Conservation (phyloP, 2,797 vertebrate genomes). For the Varecia variegata region DNA sequence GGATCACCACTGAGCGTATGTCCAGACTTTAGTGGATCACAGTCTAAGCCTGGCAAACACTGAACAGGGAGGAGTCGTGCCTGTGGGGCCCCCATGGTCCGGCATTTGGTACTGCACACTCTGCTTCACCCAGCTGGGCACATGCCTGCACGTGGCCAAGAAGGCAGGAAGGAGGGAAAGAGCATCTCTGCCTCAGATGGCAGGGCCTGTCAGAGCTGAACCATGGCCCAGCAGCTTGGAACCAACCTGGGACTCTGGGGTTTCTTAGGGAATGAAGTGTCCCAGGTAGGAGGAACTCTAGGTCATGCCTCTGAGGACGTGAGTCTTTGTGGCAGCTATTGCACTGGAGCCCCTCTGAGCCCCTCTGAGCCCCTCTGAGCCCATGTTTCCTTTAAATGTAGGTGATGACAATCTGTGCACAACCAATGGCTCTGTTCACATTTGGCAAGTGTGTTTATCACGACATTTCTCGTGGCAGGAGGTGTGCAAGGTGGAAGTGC, state of each 20-base stretch:
- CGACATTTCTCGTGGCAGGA: accelerated
- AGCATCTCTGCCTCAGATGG: not conserved
- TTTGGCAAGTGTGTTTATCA: not conserved
- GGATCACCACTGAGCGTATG: not conserved
- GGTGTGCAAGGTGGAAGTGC: not conserved
- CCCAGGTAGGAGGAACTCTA: not conserved
- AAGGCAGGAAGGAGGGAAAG: not conserved
- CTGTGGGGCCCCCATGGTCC: not conserved
- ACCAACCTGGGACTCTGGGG: no score
- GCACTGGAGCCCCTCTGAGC: accelerated
- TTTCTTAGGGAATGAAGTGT: not conserved
- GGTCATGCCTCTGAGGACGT: not conserved
- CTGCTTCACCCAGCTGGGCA: accelerated
- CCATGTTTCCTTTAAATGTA: not conserved
- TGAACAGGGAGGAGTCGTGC: not conserved
- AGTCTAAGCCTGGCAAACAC: not conserved
- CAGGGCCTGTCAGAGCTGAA: not conserved
- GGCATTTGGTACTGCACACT: accelerated
- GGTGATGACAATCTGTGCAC: not conserved
- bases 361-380: not conserved
- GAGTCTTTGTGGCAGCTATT: not conserved
- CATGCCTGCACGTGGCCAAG: accelerated
- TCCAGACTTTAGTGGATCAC: not conserved
- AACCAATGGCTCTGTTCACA: accelerated
- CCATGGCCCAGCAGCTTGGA: not conserved